Conservation (phyloP, 2,113 vertebrate species). For the Ctenomys sociabilis region DNA sequence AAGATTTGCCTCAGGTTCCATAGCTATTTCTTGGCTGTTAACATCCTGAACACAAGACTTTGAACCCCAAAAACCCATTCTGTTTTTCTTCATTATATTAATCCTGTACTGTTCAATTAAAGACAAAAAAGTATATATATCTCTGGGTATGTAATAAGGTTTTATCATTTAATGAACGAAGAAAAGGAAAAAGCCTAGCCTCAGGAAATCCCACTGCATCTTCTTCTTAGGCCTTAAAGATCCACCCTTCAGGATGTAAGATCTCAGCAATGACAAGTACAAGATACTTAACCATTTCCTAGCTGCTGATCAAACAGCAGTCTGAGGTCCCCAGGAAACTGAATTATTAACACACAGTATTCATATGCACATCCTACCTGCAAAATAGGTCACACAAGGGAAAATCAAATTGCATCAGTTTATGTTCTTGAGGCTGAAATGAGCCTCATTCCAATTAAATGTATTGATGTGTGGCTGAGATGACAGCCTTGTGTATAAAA, state of each 20-base stretch:
- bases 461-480: not conserved
- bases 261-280: not conserved
- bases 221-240: not conserved
- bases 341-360: not conserved
- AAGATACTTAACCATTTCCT: not conserved
- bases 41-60: not conserved
- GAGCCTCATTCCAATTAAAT: not conserved
- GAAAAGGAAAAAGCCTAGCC: not conserved
- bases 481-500: not conserved
- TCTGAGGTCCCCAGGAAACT: not conserved
- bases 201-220: not conserved
- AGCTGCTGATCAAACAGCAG: not conserved
- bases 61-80: not conserved
- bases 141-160: not conserved
- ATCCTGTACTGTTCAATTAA: not conserved
- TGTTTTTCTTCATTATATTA: not conserved
- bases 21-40: not conserved
- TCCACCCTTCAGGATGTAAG: not conserved
- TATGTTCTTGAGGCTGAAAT: not conserved
- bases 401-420: not conserved
- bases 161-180: conserved; percentile 28
- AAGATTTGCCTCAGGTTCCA: not conserved
- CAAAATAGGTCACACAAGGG: not conserved
- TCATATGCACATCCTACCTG: not conserved
- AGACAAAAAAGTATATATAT: not conserved